A percentile compares a stretch with the other conserved stretches of the same genome.
Evolutionary conservation across 2,888 invertebrate genomes (phyloP).

Genomic region (Andrena bucephala): DNA sequence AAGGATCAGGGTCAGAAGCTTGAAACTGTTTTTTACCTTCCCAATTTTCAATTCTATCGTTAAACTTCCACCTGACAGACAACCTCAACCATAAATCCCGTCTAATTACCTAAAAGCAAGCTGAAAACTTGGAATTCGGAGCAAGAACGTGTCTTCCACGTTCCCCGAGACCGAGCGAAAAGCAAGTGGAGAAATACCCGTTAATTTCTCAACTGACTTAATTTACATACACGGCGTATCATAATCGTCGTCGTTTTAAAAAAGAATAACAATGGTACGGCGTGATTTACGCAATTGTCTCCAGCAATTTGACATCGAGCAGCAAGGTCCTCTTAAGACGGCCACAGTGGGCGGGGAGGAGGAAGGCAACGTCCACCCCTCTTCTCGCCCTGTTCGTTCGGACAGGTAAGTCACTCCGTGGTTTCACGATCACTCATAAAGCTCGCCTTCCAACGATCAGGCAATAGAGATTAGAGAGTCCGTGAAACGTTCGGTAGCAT

Average conservation of each 20-base stretch:
- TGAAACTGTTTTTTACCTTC: too few relatives aligned
- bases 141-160: too few relatives aligned
- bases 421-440: conserved; percentile 70
- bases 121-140: too few relatives aligned
- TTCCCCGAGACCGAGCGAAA: too few relatives aligned
- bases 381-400: conserved; percentile 60
- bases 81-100: background rate
- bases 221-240: too few relatives aligned
- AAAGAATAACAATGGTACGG: background rate
- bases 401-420: conserved; percentile 56
- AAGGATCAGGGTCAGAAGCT: background rate
- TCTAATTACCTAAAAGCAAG: too few relatives aligned
- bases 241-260: background rate
- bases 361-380: conserved; percentile 56
- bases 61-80: background rate
- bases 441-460: conserved; percentile 61
- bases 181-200: too few relatives aligned
- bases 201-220: too few relatives aligned
- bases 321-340: conserved; percentile 37
- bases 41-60: too few relatives aligned
- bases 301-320: conserved; percentile 8
- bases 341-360: conserved; percentile 57
- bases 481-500: conserved; percentile 45
- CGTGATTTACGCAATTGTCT: conserved; percentile 1
- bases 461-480: conserved; percentile 57